Conservation (phyloP, 2,797 vertebrate genomes). For the Chrosomus eos region DNA sequence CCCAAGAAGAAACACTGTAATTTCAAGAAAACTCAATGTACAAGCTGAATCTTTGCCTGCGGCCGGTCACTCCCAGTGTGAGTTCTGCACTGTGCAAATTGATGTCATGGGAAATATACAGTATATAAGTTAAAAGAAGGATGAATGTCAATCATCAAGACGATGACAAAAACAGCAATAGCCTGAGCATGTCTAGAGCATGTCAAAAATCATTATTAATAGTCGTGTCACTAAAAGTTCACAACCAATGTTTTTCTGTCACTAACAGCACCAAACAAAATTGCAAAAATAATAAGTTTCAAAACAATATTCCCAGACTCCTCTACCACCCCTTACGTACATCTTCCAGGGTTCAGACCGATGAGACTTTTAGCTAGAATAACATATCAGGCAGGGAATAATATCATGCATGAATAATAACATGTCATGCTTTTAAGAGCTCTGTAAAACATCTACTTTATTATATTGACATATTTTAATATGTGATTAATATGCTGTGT, state of each 20-base stretch:
- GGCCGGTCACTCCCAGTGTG: neutral
- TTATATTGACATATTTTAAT: neutral
- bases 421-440: neutral
- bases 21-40: neutral
- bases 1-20: slow-evolving; percentile 7
- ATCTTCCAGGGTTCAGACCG: neutral
- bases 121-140: slow-evolving; percentile 9
- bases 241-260: neutral
- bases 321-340: neutral
- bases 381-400: neutral
- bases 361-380: neutral
- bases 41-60: neutral
- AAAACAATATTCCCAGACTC: neutral
- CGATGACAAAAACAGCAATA: neutral
- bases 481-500: neutral
- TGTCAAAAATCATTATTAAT: neutral
- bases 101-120: slow-evolving; percentile 4
- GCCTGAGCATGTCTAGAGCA: neutral
- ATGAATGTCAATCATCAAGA: neutral
- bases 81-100: slow-evolving; percentile 14
- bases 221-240: neutral
- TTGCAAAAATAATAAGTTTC: neutral
- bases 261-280: neutral
- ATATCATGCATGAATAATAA: no score
- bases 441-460: neutral